Evolutionary conservation across 2,888 invertebrate genomes (phyloP).

Genomic region (Phania funesta): DNA sequence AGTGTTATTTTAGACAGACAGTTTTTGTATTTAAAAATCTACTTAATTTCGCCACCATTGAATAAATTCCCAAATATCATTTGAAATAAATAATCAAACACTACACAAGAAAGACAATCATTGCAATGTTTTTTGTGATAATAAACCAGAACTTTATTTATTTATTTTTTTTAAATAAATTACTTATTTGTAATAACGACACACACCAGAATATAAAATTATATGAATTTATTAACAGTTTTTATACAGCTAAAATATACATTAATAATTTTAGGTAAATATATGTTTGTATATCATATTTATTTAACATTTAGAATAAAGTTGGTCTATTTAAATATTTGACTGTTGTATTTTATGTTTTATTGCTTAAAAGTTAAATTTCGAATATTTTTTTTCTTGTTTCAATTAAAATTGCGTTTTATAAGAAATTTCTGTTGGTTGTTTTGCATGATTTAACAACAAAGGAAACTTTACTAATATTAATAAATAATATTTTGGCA

Average conservation of each 20-base stretch:
- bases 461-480: background rate
- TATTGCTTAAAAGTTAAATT: constrained; percentile 40
- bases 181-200: constrained; percentile 46
- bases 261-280: constrained; percentile 23
- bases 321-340: constrained; percentile 10
- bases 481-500: constrained; percentile 6
- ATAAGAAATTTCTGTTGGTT: constrained; percentile 31
- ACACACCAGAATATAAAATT: constrained; percentile 61
- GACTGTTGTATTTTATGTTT: background rate
- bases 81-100: background rate
- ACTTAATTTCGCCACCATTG: too few species aligned
- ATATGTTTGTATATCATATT: background rate
- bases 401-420: background rate
- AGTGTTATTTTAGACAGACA: background rate
- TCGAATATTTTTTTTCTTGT: background rate
- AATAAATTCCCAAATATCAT: background rate
- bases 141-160: constrained; percentile 49
- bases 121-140: constrained; percentile 47
- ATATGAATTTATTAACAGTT: constrained; percentile 16
- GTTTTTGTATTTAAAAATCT: too few species aligned
- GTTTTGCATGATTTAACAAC: constrained; percentile 57
- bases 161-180: constrained; percentile 22
- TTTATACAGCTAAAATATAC: constrained; percentile 23
- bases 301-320: constrained; percentile 20
- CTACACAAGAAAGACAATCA: constrained; percentile 57